phyloP scores from a whole-genome alignment of 2,797 vertebrate species.

The Helicolenus hilgendorfi region DNA sequence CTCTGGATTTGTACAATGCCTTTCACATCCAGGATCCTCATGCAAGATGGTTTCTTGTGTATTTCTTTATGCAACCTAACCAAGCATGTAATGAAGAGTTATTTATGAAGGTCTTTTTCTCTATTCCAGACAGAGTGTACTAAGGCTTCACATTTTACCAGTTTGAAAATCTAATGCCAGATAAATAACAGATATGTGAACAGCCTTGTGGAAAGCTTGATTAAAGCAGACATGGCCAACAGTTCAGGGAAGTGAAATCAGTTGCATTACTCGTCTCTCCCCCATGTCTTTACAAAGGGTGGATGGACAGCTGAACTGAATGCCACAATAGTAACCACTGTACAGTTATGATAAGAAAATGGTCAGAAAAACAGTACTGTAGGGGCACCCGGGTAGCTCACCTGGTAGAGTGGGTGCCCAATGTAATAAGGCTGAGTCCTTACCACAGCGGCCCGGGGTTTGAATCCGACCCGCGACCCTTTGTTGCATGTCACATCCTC shows the following conservation, averaged over 20 bases:
- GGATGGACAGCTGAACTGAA: background rate
- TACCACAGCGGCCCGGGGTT: too few relatives aligned
- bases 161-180: background rate
- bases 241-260: background rate
- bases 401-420: too few relatives aligned
- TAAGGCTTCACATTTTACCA: background rate
- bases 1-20: conserved; percentile 28
- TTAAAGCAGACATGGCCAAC: background rate
- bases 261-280: background rate
- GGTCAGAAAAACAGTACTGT: background rate
- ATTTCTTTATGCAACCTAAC: conserved; percentile 17
- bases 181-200: background rate
- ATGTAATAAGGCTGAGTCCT: too few relatives aligned
- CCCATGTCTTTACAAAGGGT: background rate
- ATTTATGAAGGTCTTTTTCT: conserved; percentile 3
- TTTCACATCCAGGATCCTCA: background rate
- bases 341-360: background rate
- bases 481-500: too few relatives aligned
- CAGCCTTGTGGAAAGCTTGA: background rate
- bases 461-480: too few relatives aligned
- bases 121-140: background rate
- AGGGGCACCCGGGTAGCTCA: background rate
- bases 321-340: background rate
- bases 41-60: conserved; percentile 13
- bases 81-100: background rate